Base-by-base conservation (phyloP, 2,888 invertebrate species). In the Acanthosepion pharaonis region DNA sequence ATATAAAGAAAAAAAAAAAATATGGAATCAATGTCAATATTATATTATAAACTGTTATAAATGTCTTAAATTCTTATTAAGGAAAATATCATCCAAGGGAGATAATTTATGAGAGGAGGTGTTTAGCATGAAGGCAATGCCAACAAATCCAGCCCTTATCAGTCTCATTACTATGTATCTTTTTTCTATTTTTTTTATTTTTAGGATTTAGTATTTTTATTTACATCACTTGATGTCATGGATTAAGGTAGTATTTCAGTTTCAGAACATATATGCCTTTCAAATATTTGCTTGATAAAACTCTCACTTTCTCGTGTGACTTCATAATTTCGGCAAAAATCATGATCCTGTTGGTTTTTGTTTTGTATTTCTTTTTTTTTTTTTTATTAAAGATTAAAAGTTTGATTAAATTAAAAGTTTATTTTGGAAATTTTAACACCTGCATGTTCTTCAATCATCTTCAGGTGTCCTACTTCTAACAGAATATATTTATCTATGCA, bases 81-180 rank as follows among this genome's bases (percentile, higher is more conserved):
- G 78, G n/a, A n/a, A 78, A 78, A 78, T 78, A 59, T 59, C 5
- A 59, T 20, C 59, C 23, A n/a, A 18, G n/a, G 18, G 78, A 78
- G 23, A 78, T 9, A n/a, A n/a, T 78, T 78, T 78, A 33, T n/a
- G 78, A 18, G n/a, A n/a, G 78, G n/a, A n/a, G 78, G n/a, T 5
- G 78, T 15, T 2, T n/a, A 11, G n/a, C n/a, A 15, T 9, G 78
- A 78, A n/a, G n/a, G 33, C n/a, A n/a, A n/a, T 33, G n/a, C 78
- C n/a, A 33, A n/a, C 78, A 78, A 78, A 78, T 78, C 78, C 78
- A 78, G 78, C n/a, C 78, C 78, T 78, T 78, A 78, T 78, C 28
- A 33, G 78, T 33, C 78, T 78, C 78, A 15, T n/a, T 11, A 78
- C 2, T 33, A 23, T 78, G 20, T 18, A 4, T 18, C 11, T 18